These are phyloP conservation scores for Acanthurus lineatus DNA, from an alignment of 2,797 vertebrate species.

Conservation along the genomic window DNA sequence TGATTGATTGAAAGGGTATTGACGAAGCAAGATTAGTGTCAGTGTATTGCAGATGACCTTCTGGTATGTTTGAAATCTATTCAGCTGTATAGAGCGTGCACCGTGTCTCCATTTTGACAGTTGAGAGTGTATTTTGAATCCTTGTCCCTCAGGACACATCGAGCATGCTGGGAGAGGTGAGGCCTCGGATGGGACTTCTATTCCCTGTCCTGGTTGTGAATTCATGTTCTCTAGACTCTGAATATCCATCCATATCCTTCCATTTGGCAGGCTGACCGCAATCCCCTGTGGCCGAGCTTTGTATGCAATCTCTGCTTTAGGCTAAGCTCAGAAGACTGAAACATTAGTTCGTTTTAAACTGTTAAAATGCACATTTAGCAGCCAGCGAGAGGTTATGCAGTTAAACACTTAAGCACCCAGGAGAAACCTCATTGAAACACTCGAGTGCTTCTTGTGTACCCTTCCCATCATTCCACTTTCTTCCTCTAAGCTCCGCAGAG, in stretches of 20 bases:
- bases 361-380: slow-evolving; percentile 73
- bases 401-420: slow-evolving; percentile 60
- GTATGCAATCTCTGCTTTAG: slow-evolving; percentile 66
- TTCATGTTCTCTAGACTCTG: slow-evolving; percentile 79
- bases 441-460: slow-evolving; percentile 59
- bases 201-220: slow-evolving; percentile 84
- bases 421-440: slow-evolving; percentile 60
- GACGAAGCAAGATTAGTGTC: slow-evolving; percentile 47
- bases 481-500: slow-evolving; percentile 36
- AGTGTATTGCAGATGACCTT: slow-evolving; percentile 57
- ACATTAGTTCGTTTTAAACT: slow-evolving; percentile 70
- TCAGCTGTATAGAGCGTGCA: slow-evolving; percentile 60
- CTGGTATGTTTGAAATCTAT: slow-evolving; percentile 61
- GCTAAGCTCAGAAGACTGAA: slow-evolving; percentile 61
- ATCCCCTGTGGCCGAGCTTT: slow-evolving; percentile 73
- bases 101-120: slow-evolving; percentile 74
- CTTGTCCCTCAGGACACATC: slow-evolving; percentile 76
- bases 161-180: slow-evolving; percentile 85
- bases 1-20: slow-evolving; percentile 71
- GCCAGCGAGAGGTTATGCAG: slow-evolving; percentile 55
- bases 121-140: slow-evolving; percentile 80
- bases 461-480: slow-evolving; percentile 58
- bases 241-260: slow-evolving; percentile 81
- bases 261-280: slow-evolving; percentile 71
- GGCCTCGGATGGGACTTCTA: slow-evolving; percentile 82